Evolutionary conservation across 2,888 invertebrate species (phyloP), one percentile per base, ranked within the genome.

Genomic region (Axea sp.): DNA sequence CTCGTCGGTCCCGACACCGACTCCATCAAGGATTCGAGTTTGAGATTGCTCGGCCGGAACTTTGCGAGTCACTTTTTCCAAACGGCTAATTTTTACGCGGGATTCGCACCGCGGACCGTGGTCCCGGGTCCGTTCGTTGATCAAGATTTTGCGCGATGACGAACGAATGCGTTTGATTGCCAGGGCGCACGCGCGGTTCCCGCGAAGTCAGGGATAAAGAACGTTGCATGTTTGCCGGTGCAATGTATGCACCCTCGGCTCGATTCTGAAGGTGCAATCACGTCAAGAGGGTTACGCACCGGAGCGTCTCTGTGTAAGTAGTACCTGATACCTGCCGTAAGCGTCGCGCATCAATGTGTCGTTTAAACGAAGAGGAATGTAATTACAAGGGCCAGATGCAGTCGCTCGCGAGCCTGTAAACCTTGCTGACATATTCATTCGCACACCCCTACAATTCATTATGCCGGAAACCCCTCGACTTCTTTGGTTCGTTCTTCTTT

Each of bases 241-340:
- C 82, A 82, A 86, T 85, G 81, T 85, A 85, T 86, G 84, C 84
- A 85, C 85, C 84, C 85, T 82, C 79, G 68, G 51, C 45, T 43
- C 47, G 55, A 62, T 49, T 55, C 65, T 77, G 71, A 68, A 79
- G 77, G 76, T 78, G 79, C 78, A 76, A 65, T 65, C 64, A 64
- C 65, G 76, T 76, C 49, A 39, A 65, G 55, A 71, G 74, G 65
- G 68, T 47, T 41, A 14, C 28, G 11, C 53, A 24, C 43, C 22
- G 26, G n/a, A 19, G 53, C 9, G 39, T 28, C 37, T 55, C n/a
- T 31, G 64, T 64, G 51, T 62, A 64, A 72, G 71, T 55, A 33
- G 73, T 67, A 67, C 65, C 73, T 60, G 73, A 73, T 60, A 67
- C 68, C 73, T 68, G 73, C 68, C 57, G 67, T 51, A 55, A 73